Conservation (phyloP, 2,797 vertebrate genomes). For the Cossypha polioptera region DNA sequence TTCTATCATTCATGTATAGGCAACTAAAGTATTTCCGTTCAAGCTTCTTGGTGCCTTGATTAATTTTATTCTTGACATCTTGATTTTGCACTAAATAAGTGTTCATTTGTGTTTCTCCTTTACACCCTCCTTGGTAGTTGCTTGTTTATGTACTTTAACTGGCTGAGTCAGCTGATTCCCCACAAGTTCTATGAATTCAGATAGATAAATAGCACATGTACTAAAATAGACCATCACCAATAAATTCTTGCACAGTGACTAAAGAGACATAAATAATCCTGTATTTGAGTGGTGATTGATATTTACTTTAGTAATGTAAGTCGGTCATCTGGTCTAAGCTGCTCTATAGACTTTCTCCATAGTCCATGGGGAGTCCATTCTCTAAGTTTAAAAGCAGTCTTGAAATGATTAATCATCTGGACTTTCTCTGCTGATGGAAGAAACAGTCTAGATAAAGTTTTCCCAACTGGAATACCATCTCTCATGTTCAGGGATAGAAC, state of each 20-base stretch:
- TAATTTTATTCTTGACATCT: conserved; percentile 38
- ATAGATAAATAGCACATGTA: background rate
- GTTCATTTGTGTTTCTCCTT: conserved; percentile 30
- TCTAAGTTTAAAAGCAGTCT: background rate
- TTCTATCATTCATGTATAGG: background rate
- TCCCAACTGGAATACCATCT: background rate
- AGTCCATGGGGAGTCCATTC: background rate
- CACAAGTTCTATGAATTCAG: background rate
- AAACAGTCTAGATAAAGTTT: background rate
- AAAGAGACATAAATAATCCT: background rate
- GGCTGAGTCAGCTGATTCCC: conserved; percentile 6
- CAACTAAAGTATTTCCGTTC: background rate
- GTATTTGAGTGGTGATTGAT: background rate
- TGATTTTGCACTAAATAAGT: conserved; percentile 20
- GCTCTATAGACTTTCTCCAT: background rate
- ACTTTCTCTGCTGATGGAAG: background rate
- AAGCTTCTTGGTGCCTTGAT: background rate
- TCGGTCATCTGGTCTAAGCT: background rate
- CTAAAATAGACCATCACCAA: background rate
- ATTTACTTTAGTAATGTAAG: background rate
- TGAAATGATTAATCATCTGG: background rate
- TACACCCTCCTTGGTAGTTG: background rate
- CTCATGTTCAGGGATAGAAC: background rate
- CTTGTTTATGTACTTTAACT: background rate
- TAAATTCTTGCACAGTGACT: background rate